Conservation (phyloP, 2,797 vertebrate species). For the Tenualosa ilisha region DNA sequence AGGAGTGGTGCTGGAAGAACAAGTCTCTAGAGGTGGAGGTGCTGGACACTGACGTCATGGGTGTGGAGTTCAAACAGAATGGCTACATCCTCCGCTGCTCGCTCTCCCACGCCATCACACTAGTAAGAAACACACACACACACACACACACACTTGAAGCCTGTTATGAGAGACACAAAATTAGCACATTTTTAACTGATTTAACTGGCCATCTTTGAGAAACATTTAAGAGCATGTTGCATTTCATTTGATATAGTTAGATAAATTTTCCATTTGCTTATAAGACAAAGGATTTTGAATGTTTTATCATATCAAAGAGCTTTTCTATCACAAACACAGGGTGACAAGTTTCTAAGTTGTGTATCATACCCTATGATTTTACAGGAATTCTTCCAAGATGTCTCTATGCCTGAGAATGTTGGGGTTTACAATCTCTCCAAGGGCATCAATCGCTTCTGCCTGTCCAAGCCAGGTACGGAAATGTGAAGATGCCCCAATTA, state of each 20-base stretch:
- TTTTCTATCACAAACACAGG: too few species aligned
- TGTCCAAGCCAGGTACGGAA: conserved; percentile 92
- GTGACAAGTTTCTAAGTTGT: not conserved
- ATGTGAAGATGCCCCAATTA: not conserved
- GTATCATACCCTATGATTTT: not conserved
- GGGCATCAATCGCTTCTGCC: conserved; percentile 96
- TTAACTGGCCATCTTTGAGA: too few species aligned
- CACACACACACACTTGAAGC: too few species aligned
- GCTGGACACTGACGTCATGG: conserved; percentile 81
- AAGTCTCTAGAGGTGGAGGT: conserved; percentile 94
- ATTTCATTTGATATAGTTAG: not conserved
- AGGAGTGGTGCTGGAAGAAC: conserved; percentile 99
- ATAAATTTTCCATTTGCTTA: not conserved
- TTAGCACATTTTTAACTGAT: too few species aligned
- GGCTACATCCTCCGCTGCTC: conserved; percentile 97
- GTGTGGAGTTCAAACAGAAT: conserved; percentile 93
- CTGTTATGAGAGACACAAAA: too few species aligned
- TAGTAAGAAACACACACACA: conserved; percentile 71
- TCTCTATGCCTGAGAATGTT: conserved; percentile 94
- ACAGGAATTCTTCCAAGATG: conserved; percentile 99
- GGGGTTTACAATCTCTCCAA: conserved; percentile 97
- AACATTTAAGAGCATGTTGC: not conserved
- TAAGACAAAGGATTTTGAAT: too few species aligned
- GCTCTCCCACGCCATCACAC: conserved; percentile 94
- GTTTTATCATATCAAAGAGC: too few species aligned